These are phyloP conservation scores for Psephotus haematonotus DNA, from an alignment of 2,113 vertebrate genomes.

Conservation along the genomic window DNA sequence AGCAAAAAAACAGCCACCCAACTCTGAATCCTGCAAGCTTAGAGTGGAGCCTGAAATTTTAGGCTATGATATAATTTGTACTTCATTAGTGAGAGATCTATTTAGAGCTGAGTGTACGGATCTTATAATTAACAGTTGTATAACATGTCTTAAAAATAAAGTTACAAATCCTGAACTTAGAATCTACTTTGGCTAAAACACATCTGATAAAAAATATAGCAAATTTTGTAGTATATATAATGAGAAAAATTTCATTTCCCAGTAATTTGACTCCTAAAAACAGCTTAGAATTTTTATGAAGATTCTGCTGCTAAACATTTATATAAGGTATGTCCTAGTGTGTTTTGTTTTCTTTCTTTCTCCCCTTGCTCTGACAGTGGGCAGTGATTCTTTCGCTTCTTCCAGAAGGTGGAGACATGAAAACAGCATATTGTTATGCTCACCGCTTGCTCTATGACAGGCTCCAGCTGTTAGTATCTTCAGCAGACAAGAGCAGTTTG, in stretches of 20 bases:
- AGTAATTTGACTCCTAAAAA: background rate
- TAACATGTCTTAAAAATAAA: background rate
- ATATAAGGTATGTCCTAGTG: background rate
- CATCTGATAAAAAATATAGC: background rate
- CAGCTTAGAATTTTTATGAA: background rate
- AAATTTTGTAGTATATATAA: background rate
- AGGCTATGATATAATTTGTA: background rate
- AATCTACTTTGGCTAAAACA: background rate
- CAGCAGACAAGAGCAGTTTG: background rate
- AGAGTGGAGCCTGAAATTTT: background rate
- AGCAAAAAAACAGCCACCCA: background rate
- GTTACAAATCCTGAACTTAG: background rate
- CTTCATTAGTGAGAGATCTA: background rate
- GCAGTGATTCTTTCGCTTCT: background rate
- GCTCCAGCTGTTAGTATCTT: background rate
- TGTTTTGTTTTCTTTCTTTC: background rate
- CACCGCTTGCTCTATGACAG: background rate
- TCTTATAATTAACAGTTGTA: background rate
- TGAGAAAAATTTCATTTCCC: background rate
- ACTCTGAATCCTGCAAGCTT: background rate
- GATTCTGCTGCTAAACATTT: background rate
- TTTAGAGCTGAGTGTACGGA: background rate
- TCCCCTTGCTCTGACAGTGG: background rate
- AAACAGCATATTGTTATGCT: background rate
- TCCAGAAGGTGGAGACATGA: slow-evolving; percentile 62